Base-by-base conservation (phyloP, 2,888 invertebrate genomes). In the Machimus rusticus region DNA sequence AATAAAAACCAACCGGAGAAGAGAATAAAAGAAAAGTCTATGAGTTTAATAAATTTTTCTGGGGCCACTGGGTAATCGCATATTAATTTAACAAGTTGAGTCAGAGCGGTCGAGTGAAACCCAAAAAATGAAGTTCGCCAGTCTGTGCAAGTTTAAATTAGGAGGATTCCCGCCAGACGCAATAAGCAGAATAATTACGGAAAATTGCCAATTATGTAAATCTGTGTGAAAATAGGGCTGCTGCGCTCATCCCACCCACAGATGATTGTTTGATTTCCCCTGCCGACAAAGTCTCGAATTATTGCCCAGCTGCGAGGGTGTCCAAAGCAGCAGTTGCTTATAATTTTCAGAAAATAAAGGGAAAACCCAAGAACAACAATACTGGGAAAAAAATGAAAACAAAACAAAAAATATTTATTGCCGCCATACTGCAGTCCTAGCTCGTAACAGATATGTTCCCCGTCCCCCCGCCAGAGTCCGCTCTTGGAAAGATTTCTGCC, bases 121-220 rank as follows among this genome's bases (percentile, higher is more conserved):
- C 14, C 46, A 81, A 31, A 76, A 51, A 81, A 55, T 81, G 28
- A 76, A 81, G 55, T 81, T 28, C 16, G 8, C 55, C 55, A 66
- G 51, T 31, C 81, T 51, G 81, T 81, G 81, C 51, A 55, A 23
- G 31, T 81, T 81, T 55, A 81, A 51, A 81, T 81, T 81, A 81
- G 43, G 28, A 81, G 31, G 31, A 81, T 31, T 81, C 51, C 81
- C 81, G 31, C 51, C 81, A 81, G 31, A 81, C 55, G 46, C 46
- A 51, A 81, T 81, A 81, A 46, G 28, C 81, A 81, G 23, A 23
- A 51, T 81, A 81, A 81, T 81, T 81, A 81, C 46, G 34, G n/a
- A 31, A 55, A 81, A 81, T 81, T 81, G 81, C 39, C 81, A 81
- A 81, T 81, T 81, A 81, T 81, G 81, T 81, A 81, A 81, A 81